Conservation (phyloP, 2,888 invertebrate species). For the Dryobotodes eremita region DNA sequence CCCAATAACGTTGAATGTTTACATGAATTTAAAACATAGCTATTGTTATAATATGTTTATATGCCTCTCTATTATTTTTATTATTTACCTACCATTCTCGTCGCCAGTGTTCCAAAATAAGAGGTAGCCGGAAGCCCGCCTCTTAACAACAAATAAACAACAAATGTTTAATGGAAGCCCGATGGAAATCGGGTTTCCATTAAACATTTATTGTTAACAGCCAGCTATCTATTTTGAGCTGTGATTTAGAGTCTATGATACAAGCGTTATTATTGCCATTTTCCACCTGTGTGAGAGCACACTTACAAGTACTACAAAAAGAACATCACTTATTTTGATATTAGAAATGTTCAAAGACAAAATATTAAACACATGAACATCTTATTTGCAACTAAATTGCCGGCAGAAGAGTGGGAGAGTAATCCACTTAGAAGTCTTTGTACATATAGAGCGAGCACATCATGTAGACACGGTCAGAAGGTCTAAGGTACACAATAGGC, state of each 20-base stretch:
- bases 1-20: background rate
- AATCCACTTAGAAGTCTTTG: constrained; percentile 56
- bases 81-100: background rate
- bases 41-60: too few relatives aligned
- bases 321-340: constrained; percentile 12
- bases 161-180: too few relatives aligned
- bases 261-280: background rate
- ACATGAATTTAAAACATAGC: too few relatives aligned
- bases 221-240: background rate
- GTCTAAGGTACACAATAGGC: background rate
- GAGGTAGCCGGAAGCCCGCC: background rate
- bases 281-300: background rate
- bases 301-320: background rate
- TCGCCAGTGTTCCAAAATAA: background rate
- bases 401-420: constrained; percentile 31
- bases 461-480: constrained; percentile 15
- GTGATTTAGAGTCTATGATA: background rate
- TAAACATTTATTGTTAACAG: background rate
- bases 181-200: background rate
- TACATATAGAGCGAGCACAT: constrained; percentile 39
- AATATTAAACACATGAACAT: constrained; percentile 24
- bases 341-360: constrained; percentile 17
- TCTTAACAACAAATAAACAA: too few relatives aligned
- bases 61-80: background rate
- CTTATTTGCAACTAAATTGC: constrained; percentile 62